These are phyloP conservation scores for Psylliodes chrysocephalus DNA, from an alignment of 2,888 invertebrate species.

Conservation along the genomic window DNA sequence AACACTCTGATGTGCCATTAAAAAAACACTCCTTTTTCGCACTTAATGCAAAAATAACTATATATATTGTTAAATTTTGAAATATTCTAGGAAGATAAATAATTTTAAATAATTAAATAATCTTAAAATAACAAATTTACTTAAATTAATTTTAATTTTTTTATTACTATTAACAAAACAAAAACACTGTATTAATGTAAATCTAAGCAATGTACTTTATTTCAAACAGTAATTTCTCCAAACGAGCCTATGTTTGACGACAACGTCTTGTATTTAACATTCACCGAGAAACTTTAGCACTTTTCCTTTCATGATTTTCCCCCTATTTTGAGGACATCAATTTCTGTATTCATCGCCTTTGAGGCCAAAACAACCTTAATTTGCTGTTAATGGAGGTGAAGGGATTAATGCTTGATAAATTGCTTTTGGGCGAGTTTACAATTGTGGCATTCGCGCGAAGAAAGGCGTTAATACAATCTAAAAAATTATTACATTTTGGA, in stretches of 20 bases:
- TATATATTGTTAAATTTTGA: no score
- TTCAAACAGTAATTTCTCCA: neutral
- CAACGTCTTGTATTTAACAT: neutral
- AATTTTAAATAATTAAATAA: no score
- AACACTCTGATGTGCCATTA: no score
- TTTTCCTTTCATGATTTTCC: conserved; percentile 12
- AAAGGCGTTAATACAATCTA: conserved; percentile 13
- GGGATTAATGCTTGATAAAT: conserved; percentile 25
- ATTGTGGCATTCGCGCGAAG: conserved; percentile 1
- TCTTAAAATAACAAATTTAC: no score
- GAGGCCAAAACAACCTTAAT: conserved; percentile 21
- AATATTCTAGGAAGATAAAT: no score
- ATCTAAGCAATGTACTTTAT: neutral
- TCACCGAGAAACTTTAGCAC: neutral
- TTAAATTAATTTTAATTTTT: no score
- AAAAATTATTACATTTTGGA: conserved; percentile 2
- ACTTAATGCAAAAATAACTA: no score
- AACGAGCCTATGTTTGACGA: neutral
- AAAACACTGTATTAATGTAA: no score
- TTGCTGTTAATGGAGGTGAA: conserved; percentile 16
- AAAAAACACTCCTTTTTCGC: no score
- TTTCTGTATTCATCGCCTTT: conserved; percentile 21
- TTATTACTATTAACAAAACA: no score
- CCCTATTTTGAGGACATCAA: conserved; percentile 23
- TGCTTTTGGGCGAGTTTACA: conserved; percentile 11